Evolutionary conservation across 1,140 invertebrate species (phyloP).

Genomic region (Chrysopa pallens): DNA sequence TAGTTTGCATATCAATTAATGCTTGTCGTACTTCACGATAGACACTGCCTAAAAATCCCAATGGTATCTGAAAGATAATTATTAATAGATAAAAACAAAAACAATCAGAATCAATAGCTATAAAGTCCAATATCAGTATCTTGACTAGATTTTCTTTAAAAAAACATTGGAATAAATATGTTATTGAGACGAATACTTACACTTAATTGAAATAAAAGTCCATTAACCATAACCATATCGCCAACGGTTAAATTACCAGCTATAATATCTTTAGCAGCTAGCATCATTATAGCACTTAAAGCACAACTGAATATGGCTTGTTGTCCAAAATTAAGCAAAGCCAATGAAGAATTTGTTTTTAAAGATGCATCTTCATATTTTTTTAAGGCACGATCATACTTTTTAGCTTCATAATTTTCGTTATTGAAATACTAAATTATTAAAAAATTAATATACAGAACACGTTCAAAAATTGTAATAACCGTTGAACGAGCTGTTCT

Average conservation of each 20-base stretch:
- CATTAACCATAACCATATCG: conserved; percentile 98
- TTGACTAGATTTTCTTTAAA: too few species aligned
- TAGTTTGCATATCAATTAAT: conserved; percentile 94
- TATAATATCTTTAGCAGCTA: conserved; percentile 79
- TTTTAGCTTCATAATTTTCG: conserved; percentile 80
- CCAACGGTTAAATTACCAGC: conserved; percentile 91
- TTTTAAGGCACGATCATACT: conserved; percentile 74
- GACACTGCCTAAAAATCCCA: conserved; percentile 68
- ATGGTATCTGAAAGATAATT: neutral
- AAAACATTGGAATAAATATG: too few species aligned
- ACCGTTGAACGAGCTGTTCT: too few species aligned
- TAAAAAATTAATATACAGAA: conserved; percentile 6
- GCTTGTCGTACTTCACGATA: conserved; percentile 95
- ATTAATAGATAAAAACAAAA: neutral
- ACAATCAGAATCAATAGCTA: neutral
- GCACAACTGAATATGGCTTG: conserved; percentile 92
- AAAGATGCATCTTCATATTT: conserved; percentile 84
- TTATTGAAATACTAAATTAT: conserved; percentile 94
- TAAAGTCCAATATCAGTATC: too few species aligned
- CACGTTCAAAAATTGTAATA: too few species aligned
- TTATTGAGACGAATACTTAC: neutral
- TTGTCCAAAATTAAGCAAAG: conserved; percentile 94
- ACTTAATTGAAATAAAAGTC: conserved; percentile 81
- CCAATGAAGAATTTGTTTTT: conserved; percentile 88
- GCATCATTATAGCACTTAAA: conserved; percentile 81